Conservation (phyloP, 2,113 vertebrate species). For the Xyliphius kryptos region DNA sequence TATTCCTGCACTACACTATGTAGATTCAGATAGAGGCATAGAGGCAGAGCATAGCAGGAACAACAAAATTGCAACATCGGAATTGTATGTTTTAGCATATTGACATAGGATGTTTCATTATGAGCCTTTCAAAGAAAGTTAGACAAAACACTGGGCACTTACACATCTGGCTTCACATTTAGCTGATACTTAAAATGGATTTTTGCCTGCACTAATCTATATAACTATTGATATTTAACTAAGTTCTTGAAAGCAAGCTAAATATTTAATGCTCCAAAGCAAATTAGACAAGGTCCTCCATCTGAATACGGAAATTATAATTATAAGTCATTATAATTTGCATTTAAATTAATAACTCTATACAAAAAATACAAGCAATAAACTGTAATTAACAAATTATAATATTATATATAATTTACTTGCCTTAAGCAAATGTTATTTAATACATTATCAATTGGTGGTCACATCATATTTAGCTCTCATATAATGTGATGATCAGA, state of each 20-base stretch:
- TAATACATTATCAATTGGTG: too few species aligned
- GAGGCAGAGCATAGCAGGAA: conserved; percentile 51
- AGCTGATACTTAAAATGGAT: conserved; percentile 69
- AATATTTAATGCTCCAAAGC: too few species aligned
- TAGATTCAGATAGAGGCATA: conserved; percentile 61
- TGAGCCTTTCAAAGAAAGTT: conserved; percentile 71
- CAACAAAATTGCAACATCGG: conserved; percentile 72
- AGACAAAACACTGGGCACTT: conserved; percentile 72
- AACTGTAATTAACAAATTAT: too few species aligned
- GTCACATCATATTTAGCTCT: too few species aligned
- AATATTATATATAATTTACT: too few species aligned
- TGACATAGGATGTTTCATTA: conserved; percentile 69
- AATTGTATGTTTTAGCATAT: conserved; percentile 56
- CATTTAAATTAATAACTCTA: too few species aligned
- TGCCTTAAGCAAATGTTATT: too few species aligned
- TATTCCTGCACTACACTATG: conserved; percentile 57
- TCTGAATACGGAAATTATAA: conserved; percentile 61
- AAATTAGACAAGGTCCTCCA: too few species aligned
- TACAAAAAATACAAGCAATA: too few species aligned
- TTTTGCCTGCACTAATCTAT: conserved; percentile 68
- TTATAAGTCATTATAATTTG: conserved; percentile 66
- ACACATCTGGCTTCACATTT: conserved; percentile 78
- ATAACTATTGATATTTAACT: too few species aligned
- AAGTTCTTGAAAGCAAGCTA: too few species aligned
- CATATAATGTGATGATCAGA: too few species aligned